These are phyloP conservation scores for Rhagoletis pomonella DNA, from an alignment of 1,140 invertebrate species.

Conservation along the genomic window DNA sequence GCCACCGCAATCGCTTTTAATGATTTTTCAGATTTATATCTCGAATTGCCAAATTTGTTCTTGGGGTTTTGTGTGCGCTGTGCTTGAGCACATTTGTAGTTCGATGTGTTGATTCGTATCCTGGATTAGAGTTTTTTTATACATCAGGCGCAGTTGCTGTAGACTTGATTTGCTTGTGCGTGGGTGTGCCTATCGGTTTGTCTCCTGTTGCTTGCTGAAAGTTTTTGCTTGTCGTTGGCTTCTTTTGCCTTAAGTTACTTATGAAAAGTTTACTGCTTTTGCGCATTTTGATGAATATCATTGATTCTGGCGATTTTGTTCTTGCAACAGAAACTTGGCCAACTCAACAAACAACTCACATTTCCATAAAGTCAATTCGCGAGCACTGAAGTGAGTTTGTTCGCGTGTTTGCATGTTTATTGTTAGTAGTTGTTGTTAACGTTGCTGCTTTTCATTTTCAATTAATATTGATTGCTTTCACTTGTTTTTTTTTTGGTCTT, in stretches of 20 bases:
- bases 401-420: background rate
- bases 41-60: constrained; percentile 15
- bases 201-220: constrained; percentile 19
- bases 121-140: background rate
- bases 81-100: background rate
- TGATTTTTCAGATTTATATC: constrained; percentile 44
- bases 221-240: background rate
- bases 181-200: background rate
- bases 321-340: background rate
- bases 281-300: constrained; percentile 48
- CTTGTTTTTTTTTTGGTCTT: constrained; percentile 23
- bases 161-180: background rate
- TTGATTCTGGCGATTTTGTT: constrained; percentile 38
- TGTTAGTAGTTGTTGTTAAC: background rate
- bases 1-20: constrained; percentile 13
- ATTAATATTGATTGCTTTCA: constrained; percentile 54
- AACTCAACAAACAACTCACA: background rate
- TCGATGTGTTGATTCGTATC: background rate
- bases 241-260: background rate
- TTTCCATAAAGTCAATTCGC: constrained; percentile 13
- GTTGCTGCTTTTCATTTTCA: constrained; percentile 4
- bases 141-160: background rate
- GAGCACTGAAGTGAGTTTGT: background rate
- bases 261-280: constrained; percentile 42
- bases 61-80: background rate